Conservation (phyloP, 2,113 vertebrate species). For the Aramus guarauna region DNA sequence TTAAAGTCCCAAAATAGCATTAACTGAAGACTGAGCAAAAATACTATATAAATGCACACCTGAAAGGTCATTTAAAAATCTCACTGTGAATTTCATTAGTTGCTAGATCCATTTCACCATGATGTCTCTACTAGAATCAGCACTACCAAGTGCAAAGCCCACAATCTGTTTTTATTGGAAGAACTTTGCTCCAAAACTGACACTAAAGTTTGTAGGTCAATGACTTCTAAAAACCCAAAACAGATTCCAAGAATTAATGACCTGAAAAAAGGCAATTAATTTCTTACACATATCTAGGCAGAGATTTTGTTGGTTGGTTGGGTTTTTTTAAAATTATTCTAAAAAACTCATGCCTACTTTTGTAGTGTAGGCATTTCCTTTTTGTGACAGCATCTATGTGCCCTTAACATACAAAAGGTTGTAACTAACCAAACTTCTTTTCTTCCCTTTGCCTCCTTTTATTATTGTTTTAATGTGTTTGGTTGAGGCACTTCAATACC, state of each 20-base stretch:
- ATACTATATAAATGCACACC: background rate
- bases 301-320: background rate
- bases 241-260: background rate
- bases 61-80: background rate
- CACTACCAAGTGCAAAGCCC: background rate
- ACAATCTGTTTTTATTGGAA: background rate
- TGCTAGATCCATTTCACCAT: background rate
- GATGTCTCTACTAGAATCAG: background rate
- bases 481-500: background rate
- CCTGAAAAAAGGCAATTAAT: background rate
- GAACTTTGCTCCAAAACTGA: background rate
- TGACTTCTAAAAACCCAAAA: background rate
- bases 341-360: background rate
- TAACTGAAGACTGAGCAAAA: background rate
- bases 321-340: background rate
- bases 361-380: rapidly evolving
- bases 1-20: background rate
- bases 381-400: background rate
- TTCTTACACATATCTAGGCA: background rate
- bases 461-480: background rate
- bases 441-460: background rate
- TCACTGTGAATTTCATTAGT: background rate
- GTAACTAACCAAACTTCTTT: background rate
- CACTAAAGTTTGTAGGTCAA: background rate
- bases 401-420: background rate